Percentiles rank a stretch among this genome's conserved stretches.
Conservation (phyloP, 2,797 vertebrate species). For the Syndactyla subalaris region DNA sequence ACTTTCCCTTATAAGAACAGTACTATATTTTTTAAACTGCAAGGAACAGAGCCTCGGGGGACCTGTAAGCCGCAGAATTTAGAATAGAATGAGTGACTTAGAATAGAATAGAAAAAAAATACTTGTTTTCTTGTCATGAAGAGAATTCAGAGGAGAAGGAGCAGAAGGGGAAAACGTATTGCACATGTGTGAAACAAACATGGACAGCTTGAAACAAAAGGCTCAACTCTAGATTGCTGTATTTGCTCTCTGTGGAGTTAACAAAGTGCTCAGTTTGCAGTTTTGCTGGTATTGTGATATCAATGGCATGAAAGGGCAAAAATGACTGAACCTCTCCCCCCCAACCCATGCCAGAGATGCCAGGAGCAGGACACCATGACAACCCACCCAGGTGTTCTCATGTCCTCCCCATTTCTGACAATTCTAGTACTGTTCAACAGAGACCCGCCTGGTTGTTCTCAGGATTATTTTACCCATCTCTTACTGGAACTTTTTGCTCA, state of each 20-base stretch:
- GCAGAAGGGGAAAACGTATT: slow-evolving; percentile 75
- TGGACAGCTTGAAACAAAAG: slow-evolving; percentile 63
- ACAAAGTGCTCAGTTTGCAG: slow-evolving; percentile 79
- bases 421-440: background rate
- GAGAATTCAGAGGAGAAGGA: slow-evolving; percentile 62
- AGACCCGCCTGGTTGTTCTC: background rate
- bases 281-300: slow-evolving; percentile 78
- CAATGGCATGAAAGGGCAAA: slow-evolving; percentile 20
- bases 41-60: slow-evolving; percentile 77
- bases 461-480: slow-evolving; percentile 66
- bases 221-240: slow-evolving; percentile 77
- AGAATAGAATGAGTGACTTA: slow-evolving; percentile 10
- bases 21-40: slow-evolving; percentile 74
- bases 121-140: slow-evolving; percentile 44
- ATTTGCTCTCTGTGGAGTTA: slow-evolving; percentile 72
- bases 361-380: background rate
- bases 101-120: background rate
- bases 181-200: slow-evolving; percentile 71
- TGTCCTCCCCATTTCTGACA: background rate
- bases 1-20: slow-evolving; percentile 75
- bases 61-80: slow-evolving; percentile 62
- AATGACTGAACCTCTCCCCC: background rate
- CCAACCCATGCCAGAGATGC: background rate
- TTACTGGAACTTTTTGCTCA: slow-evolving; percentile 58
- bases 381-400: background rate